Evolutionary conservation across 2,797 vertebrate species (phyloP).

Genomic region (Adelosebastes latens): DNA sequence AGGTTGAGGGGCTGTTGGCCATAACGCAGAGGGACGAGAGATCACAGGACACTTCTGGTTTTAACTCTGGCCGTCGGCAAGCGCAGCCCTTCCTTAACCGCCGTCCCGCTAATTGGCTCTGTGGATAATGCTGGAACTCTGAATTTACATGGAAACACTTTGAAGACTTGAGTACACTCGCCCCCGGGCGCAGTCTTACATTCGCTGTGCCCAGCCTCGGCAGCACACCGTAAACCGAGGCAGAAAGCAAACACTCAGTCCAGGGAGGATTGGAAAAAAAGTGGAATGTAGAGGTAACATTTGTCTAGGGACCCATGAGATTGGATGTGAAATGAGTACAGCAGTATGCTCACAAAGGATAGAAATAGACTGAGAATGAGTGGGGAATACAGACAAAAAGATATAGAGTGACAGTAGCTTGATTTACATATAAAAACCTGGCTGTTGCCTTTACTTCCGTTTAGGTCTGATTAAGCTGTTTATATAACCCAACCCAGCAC

Average conservation of each 20-base stretch:
- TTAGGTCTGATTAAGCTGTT: neutral
- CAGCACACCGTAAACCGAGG: slow-evolving; percentile 11
- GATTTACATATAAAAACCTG: neutral
- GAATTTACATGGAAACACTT: slow-evolving; percentile 66
- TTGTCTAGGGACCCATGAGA: slow-evolving; percentile 56
- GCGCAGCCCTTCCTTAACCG: slow-evolving; percentile 25
- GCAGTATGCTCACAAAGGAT: slow-evolving; percentile 6
- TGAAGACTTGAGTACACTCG: slow-evolving; percentile 53
- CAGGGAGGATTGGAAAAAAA: slow-evolving; percentile 32
- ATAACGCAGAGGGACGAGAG: slow-evolving; percentile 28
- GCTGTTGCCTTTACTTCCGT: neutral
- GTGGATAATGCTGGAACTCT: slow-evolving; percentile 47
- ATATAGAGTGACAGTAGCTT: neutral
- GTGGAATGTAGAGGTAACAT: slow-evolving; percentile 46
- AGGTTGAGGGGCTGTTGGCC: slow-evolving; percentile 16
- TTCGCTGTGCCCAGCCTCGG: slow-evolving; percentile 13
- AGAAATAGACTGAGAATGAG: slow-evolving; percentile 5
- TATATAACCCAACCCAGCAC: neutral
- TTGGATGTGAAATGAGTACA: slow-evolving; percentile 41
- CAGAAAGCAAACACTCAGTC: slow-evolving; percentile 55
- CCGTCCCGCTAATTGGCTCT: slow-evolving; percentile 62
- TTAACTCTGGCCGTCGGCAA: slow-evolving; percentile 39
- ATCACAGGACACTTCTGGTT: slow-evolving; percentile 57
- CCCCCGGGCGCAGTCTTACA: slow-evolving; percentile 42
- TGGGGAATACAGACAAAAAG: neutral